Conservation (phyloP, 2,113 vertebrate species). For the Siniperca chuatsi region DNA sequence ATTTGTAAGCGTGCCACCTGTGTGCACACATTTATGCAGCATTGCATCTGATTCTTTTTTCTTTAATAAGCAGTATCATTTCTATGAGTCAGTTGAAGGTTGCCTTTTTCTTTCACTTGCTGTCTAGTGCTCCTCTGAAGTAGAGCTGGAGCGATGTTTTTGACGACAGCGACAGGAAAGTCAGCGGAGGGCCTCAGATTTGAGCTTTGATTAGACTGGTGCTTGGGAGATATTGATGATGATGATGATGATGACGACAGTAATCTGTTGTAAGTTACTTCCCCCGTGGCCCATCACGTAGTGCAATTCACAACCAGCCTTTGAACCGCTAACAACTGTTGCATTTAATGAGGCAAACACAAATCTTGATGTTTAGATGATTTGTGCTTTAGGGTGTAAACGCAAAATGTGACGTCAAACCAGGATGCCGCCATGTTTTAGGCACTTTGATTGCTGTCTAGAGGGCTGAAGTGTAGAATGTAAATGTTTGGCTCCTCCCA, state of each 20-base stretch:
- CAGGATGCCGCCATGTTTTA: not conserved
- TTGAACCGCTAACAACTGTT: not conserved
- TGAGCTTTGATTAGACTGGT: conserved; percentile 13
- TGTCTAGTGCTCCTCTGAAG: conserved; percentile 35
- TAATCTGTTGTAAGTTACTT: not conserved
- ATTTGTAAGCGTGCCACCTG: not conserved
- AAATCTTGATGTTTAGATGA: not conserved
- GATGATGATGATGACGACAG: not conserved
- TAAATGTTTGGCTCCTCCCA: conserved; percentile 27
- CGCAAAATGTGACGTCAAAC: not conserved
- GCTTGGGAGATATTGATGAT: not conserved
- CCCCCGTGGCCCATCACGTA: not conserved
- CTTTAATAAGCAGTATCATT: conserved; percentile 3
- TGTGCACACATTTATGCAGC: not conserved
- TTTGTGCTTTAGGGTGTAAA: not conserved
- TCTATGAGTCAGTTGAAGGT: conserved; percentile 10
- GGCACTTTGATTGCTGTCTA: not conserved
- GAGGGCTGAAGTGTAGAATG: conserved; percentile 28
- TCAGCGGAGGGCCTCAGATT: not conserved
- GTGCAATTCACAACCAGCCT: not conserved
- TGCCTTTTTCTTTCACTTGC: conserved; percentile 21
- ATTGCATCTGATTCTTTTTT: not conserved
- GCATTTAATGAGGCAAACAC: not conserved
- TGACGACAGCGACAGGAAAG: conserved; percentile 4
- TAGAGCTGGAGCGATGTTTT: not conserved